Base-by-base conservation (phyloP, 2,113 vertebrate species). In the Melanerpes aurifrons region DNA sequence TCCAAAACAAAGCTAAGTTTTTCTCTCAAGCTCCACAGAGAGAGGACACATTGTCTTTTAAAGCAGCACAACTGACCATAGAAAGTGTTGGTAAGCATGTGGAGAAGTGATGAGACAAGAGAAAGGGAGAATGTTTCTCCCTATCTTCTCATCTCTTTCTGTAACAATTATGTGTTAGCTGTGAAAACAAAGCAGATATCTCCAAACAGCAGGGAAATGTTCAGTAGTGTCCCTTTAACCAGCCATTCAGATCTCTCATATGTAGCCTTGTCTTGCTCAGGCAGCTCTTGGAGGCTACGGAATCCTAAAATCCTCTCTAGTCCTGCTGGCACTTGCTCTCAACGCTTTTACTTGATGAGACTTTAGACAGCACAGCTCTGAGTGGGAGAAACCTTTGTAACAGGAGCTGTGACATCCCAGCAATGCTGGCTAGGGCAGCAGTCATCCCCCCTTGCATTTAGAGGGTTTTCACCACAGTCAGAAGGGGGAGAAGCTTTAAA, bases 351-450 rank as follows among this genome's bases (percentile, higher is more conserved):
- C 70, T 88, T 45, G 80, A 68, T 0, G 7, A 86, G 63, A 70
- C 82, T 91, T 86, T 63, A 71, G 79, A 31, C 79, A 81, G 82
- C 87, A 85, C 45, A 87, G 66, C 78, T 92, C 48, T 58, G 89
- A 92, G 82, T 77, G 73, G 82, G 85, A 95, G 69, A 94, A 92
- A 53, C 75, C 91, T 95, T 96, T 96, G 96, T 95, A 96, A 96
- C 62, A 96, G 67, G 89, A 94, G 87, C 94, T 90, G 91, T 54
- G 91, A 92, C 76, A 96, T 84, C 79, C 63, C 94, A 91, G 87
- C 82, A 94, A 86, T 90, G 82, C 79, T 24, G 63, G 82, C 84
- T 29, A 71, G 82, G 28, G 28, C 82, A 95, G 91, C 75, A 66
- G 54, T 9, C 66, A 32, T 15, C 71, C 78, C 11, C 31, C 40